A percentile compares a stretch with the other conserved stretches of the same genome.
These are phyloP conservation scores for Thera obeliscata DNA, from an alignment of 2,888 invertebrate species.

Conservation along the genomic window DNA sequence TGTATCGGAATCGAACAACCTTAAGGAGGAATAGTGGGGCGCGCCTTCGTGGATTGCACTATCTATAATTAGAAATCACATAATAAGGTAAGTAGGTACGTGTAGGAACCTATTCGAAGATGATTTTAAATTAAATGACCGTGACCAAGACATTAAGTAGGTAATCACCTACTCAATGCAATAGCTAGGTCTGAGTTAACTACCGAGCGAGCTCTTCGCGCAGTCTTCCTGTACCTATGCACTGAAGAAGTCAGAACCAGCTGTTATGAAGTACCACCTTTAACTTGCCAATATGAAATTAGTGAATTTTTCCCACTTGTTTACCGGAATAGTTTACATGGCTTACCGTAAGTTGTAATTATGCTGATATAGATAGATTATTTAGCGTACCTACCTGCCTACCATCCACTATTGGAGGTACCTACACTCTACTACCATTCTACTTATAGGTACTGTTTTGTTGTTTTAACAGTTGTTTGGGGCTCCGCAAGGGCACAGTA, in stretches of 20 bases:
- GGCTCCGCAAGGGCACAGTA: constrained; percentile 34
- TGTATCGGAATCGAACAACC: too few species aligned
- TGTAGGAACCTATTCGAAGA: neutral
- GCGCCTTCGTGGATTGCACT: too few species aligned
- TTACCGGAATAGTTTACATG: constrained; percentile 2
- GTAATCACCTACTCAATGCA: neutral
- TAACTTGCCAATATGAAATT: constrained; percentile 3
- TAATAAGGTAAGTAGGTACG: too few species aligned
- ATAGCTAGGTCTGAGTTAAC: neutral
- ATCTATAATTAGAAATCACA: too few species aligned
- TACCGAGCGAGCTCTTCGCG: neutral
- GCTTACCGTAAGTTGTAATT: constrained; percentile 10
- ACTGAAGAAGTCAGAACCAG: neutral
- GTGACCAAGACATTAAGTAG: neutral
- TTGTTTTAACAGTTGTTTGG: constrained; percentile 16
- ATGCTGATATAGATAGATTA: neutral
- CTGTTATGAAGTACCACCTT: neutral
- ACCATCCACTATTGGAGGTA: neutral
- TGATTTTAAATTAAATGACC: neutral
- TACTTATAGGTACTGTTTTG: too few species aligned
- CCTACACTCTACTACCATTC: neutral
- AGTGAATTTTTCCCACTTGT: neutral
- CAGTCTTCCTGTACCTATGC: neutral
- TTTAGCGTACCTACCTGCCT: too few species aligned
- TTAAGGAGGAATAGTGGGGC: too few species aligned